A percentile compares a stretch with the other conserved stretches of the same genome.
Evolutionary conservation across 92 coral and sea anemone genomes (phyloP).

Genomic region (Phymanthus crucifer): DNA sequence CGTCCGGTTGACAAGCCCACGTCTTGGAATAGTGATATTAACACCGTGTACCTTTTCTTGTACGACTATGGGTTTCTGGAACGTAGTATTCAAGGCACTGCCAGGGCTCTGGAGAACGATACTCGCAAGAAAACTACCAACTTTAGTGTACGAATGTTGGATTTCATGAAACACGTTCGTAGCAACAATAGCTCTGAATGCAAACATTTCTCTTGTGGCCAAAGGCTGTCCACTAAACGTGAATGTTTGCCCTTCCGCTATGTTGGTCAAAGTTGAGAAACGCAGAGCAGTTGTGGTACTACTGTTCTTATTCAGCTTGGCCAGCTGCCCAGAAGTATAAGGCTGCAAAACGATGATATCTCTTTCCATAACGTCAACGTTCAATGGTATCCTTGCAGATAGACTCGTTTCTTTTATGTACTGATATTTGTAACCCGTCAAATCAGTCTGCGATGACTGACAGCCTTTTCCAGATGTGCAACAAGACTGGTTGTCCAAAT

Average conservation of each 20-base stretch:
- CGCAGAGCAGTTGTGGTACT: background rate
- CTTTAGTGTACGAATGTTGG: background rate
- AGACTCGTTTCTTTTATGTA: conserved; percentile 12
- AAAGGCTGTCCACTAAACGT: background rate
- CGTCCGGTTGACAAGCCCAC: background rate
- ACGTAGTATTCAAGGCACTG: background rate
- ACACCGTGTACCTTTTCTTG: conserved; percentile 16
- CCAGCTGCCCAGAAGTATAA: conserved; percentile 30
- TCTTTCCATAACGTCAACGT: conserved; percentile 25
- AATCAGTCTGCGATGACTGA: background rate
- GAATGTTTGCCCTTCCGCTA: background rate
- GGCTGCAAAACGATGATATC: conserved; percentile 31
- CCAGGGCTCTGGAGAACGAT: background rate
- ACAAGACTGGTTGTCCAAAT: conserved; percentile 19
- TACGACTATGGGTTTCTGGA: background rate
- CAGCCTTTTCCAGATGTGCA: background rate
- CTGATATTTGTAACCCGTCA: conserved; percentile 1
- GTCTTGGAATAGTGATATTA: conserved; percentile 5
- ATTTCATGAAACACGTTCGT: background rate
- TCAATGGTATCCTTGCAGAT: conserved; percentile 13
- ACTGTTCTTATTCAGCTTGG: conserved; percentile 6
- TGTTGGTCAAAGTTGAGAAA: background rate
- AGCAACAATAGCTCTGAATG: background rate
- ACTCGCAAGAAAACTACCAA: background rate
- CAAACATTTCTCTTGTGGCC: conserved; percentile 10